These are phyloP conservation scores for Decapterus maruadsi DNA, from an alignment of 2,797 vertebrate species.

Conservation along the genomic window DNA sequence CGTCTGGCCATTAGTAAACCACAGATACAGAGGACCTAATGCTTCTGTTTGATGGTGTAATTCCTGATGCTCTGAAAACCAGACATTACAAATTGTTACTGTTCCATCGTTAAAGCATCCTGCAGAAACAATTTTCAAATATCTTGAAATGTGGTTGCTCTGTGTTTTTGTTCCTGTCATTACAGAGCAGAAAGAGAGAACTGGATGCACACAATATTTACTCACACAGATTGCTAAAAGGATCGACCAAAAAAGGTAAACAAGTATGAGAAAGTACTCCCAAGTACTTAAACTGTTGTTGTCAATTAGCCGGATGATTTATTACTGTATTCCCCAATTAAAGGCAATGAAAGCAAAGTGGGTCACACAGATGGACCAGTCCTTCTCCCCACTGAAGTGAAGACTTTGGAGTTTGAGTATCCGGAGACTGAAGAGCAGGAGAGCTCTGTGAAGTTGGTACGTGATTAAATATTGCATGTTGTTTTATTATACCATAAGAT, in stretches of 20 bases:
- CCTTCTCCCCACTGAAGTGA: neutral
- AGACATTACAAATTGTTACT: neutral
- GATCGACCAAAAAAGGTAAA: conserved; percentile 34
- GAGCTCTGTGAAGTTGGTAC: conserved; percentile 19
- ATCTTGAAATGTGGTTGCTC: neutral
- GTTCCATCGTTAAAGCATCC: neutral
- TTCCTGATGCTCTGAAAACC: neutral
- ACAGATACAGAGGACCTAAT: neutral
- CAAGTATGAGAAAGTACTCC: no score
- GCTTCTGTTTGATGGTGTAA: neutral
- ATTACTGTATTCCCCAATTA: conserved; percentile 28
- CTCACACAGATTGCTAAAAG: conserved; percentile 77
- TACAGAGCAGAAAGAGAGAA: conserved; percentile 84
- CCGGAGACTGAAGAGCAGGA: neutral
- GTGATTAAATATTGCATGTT: conserved; percentile 2
- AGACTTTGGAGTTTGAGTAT: conserved; percentile 7
- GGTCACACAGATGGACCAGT: conserved; percentile 59
- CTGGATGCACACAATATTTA: conserved; percentile 86
- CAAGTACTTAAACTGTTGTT: neutral
- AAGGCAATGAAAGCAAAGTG: conserved; percentile 58
- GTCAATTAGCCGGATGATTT: conserved; percentile 1
- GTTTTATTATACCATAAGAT: no score
- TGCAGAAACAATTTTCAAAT: neutral
- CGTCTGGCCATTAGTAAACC: neutral
- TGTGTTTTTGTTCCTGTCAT: neutral